A percentile compares a stretch with the other conserved stretches of the same genome.
Evolutionary conservation across 2,797 vertebrate species (phyloP).

Genomic region (Rhyacichthys aspro): DNA sequence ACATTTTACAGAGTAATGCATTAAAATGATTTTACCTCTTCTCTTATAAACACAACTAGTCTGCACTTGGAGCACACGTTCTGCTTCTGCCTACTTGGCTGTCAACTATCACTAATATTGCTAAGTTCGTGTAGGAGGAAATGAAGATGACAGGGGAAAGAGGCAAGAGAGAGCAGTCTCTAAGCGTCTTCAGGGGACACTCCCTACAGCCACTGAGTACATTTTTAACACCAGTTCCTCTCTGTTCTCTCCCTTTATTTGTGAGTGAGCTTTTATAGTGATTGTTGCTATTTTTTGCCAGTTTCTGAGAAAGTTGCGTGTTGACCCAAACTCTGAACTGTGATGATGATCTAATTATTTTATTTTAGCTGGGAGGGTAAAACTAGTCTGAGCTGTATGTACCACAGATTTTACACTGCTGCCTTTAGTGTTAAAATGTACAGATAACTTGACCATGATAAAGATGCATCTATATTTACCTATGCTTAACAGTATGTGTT

Average conservation of each 20-base stretch:
- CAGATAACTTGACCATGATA: not conserved
- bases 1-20: not conserved
- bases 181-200: conserved; percentile 45
- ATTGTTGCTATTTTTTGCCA: not conserved
- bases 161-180: conserved; percentile 27
- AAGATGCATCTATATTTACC: too few relatives aligned
- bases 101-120: conserved; percentile 57
- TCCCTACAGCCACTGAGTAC: conserved; percentile 53
- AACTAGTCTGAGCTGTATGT: too few relatives aligned
- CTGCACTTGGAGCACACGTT: not conserved
- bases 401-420: too few relatives aligned
- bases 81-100: conserved; percentile 27
- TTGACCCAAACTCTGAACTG: not conserved
- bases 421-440: too few relatives aligned
- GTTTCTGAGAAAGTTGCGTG: conserved; percentile 3
- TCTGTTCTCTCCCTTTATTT: conserved; percentile 46
- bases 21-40: conserved; percentile 3
- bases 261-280: conserved; percentile 22
- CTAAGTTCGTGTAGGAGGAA: conserved; percentile 63
- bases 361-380: too few relatives aligned
- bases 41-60: not conserved
- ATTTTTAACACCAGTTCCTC: conserved; percentile 59
- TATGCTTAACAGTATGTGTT: conserved; percentile 19
- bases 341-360: not conserved
- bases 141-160: conserved; percentile 62